phyloP scores from a whole-genome alignment of 2,113 vertebrate species.

The Heterotilapia buettikoferi region DNA sequence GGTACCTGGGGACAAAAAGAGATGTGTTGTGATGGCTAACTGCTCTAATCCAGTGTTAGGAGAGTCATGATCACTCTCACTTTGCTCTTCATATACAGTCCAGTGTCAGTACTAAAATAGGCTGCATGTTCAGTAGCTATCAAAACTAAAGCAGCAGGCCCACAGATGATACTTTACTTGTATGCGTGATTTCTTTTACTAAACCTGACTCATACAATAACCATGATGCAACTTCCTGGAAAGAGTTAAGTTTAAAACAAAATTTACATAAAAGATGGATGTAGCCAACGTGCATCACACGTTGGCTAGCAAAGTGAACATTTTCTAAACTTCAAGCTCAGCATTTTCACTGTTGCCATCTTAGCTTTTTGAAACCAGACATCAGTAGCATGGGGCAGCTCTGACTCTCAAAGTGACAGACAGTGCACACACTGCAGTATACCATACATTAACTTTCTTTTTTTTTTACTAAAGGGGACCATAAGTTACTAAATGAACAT shows the following conservation, averaged over 20 bases:
- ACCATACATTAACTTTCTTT: background rate
- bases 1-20: constrained; percentile 80
- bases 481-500: background rate
- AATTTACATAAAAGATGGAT: background rate
- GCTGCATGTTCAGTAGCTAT: background rate
- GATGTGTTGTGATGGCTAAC: background rate
- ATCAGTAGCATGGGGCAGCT: background rate
- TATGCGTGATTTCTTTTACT: background rate
- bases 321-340: background rate
- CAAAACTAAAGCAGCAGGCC: background rate
- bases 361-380: background rate
- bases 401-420: background rate
- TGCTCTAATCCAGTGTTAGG: background rate
- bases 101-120: background rate
- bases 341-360: background rate
- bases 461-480: background rate
- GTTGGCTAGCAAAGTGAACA: background rate
- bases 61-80: background rate
- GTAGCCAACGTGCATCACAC: background rate
- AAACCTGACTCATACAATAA: background rate
- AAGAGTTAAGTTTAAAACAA: background rate
- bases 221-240: background rate
- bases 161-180: background rate
- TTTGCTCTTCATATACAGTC: background rate
- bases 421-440: background rate